Evolutionary conservation across 1,140 invertebrate species (phyloP).

Genomic region (Akabosia matsudoensis): DNA sequence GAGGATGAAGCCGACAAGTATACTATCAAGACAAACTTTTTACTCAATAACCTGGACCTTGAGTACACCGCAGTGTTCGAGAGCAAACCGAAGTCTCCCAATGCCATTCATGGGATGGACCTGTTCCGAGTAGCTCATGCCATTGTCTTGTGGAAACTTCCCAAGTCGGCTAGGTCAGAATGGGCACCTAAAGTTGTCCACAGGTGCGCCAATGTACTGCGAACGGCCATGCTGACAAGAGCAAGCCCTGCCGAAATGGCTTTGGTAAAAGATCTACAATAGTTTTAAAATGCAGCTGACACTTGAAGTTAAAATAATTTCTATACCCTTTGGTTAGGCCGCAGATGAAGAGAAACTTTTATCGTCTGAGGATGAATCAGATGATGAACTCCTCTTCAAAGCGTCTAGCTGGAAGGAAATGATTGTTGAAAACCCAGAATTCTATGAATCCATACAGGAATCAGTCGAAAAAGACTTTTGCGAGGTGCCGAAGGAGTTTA

Average conservation of each 20-base stretch:
- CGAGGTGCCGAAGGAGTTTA: not conserved
- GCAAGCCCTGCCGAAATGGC: not conserved
- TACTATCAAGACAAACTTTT: not conserved
- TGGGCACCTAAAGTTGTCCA: constrained; percentile 1
- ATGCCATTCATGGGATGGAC: not conserved
- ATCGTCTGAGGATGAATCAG: not conserved
- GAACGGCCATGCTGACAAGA: not conserved
- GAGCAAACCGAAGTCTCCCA: not conserved
- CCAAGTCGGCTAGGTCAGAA: not conserved
- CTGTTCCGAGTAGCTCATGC: not conserved
- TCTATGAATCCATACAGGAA: not conserved
- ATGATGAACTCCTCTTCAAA: constrained; percentile 8
- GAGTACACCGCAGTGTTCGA: not conserved
- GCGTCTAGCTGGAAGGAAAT: not conserved
- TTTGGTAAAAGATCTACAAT: not conserved
- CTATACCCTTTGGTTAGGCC: not conserved
- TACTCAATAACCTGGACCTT: not conserved
- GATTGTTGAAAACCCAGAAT: not conserved
- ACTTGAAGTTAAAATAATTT: not conserved
- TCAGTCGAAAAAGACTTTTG: not conserved
- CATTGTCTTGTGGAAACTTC: constrained; percentile 12
- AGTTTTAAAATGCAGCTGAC: too few relatives aligned
- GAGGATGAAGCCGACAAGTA: not conserved
- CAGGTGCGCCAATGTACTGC: not conserved
- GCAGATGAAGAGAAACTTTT: constrained; percentile 8